phyloP scores from a whole-genome alignment of 1,140 invertebrate species.

The Microplitis demolitor region DNA sequence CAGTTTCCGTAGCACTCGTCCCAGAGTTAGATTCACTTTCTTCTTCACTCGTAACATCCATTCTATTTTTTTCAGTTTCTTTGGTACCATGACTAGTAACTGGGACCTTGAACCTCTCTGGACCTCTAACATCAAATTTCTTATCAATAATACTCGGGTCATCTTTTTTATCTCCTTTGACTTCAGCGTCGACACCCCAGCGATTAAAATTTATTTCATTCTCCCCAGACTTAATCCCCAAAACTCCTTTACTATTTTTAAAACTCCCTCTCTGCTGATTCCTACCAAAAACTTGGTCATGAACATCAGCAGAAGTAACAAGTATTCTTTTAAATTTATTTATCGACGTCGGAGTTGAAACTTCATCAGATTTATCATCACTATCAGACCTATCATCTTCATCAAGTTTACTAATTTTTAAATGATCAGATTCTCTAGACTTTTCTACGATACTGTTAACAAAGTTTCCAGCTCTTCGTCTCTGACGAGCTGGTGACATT shows the following conservation, averaged over 20 bases:
- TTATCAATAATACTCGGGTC: too few relatives aligned
- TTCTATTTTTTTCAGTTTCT: not conserved
- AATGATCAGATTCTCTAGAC: too few relatives aligned
- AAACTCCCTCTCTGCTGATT: too few relatives aligned
- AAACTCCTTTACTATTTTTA: too few relatives aligned
- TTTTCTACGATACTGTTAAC: too few relatives aligned
- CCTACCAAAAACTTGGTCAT: too few relatives aligned
- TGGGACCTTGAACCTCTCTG: not conserved
- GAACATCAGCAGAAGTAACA: too few relatives aligned
- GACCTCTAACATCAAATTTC: not conserved
- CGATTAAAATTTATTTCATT: too few relatives aligned
- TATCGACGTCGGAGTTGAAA: not conserved
- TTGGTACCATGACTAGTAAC: not conserved
- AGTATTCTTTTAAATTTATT: too few relatives aligned
- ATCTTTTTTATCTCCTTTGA: too few relatives aligned
- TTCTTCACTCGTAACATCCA: not conserved
- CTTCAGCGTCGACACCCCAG: too few relatives aligned
- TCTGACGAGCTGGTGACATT: not conserved
- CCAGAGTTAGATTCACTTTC: not conserved
- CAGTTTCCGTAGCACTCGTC: conserved; percentile 2
- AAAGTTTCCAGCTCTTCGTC: not conserved
- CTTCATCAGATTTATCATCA: not conserved
- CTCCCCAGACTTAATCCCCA: too few relatives aligned
- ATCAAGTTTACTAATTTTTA: not conserved
- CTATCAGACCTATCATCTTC: not conserved